Percentiles rank a stretch among this genome's conserved stretches.
These are phyloP conservation scores for Notiomystis cincta DNA, from an alignment of 2,113 vertebrate genomes.

Conservation along the genomic window DNA sequence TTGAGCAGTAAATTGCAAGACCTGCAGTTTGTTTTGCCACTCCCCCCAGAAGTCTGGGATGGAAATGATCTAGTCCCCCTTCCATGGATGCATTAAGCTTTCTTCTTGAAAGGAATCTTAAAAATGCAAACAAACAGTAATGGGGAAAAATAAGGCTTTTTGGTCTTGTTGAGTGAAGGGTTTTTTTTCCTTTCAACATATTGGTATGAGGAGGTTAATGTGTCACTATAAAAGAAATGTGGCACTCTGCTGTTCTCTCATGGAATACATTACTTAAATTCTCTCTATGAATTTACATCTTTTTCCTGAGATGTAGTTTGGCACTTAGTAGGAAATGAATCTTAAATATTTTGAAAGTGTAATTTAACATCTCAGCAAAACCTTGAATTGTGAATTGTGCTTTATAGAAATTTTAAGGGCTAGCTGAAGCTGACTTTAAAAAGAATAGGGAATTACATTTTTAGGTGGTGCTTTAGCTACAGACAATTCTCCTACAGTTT, in stretches of 20 bases:
- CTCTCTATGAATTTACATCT: slow-evolving; percentile 45
- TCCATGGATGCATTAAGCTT: neutral
- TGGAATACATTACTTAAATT: slow-evolving; percentile 61
- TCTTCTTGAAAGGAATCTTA: slow-evolving; percentile 16
- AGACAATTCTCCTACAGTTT: neutral
- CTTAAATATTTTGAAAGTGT: slow-evolving; percentile 67
- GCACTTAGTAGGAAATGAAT: slow-evolving; percentile 53
- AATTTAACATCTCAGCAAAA: slow-evolving; percentile 41
- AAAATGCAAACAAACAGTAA: slow-evolving; percentile 42
- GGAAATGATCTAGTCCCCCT: neutral
- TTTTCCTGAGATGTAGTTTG: slow-evolving; percentile 45
- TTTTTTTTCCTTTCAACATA: slow-evolving; percentile 29
- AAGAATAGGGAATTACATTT: neutral
- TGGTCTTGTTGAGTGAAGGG: neutral
- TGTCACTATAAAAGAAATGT: slow-evolving; percentile 58
- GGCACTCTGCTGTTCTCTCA: slow-evolving; percentile 35
- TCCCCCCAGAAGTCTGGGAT: neutral
- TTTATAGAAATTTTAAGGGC: slow-evolving; percentile 4
- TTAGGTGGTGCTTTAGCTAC: neutral
- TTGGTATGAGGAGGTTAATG: slow-evolving; percentile 50
- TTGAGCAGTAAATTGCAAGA: neutral
- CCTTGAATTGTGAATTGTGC: neutral
- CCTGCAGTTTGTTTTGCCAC: neutral
- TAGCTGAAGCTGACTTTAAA: neutral
- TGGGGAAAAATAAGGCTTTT: neutral